phyloP scores from a whole-genome alignment of 2,888 invertebrate genomes.

The Apeira syringaria region DNA sequence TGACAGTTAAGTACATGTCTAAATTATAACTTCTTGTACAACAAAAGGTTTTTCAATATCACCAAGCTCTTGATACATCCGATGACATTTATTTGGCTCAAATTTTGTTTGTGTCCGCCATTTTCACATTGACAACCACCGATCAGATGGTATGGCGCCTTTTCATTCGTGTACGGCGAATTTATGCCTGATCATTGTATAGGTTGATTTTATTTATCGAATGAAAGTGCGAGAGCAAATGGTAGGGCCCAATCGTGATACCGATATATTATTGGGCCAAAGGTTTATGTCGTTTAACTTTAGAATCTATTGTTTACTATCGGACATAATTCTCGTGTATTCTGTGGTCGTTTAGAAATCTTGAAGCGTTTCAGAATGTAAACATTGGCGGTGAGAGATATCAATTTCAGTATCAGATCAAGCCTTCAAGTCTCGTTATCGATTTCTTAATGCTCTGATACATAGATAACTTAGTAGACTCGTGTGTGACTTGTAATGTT shows the following conservation, averaged over 20 bases:
- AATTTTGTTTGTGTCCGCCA: slow-evolving; percentile 53
- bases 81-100: slow-evolving; percentile 58
- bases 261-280: slow-evolving; percentile 15
- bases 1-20: slow-evolving; percentile 1
- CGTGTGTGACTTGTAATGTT: too few species aligned
- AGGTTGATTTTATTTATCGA: slow-evolving; percentile 44
- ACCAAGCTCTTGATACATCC: slow-evolving; percentile 53
- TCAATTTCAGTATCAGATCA: slow-evolving; percentile 6
- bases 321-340: slow-evolving; percentile 6
- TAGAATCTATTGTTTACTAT: slow-evolving; percentile 19
- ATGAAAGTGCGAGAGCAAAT: slow-evolving; percentile 40
- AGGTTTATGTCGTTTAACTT: slow-evolving; percentile 15
- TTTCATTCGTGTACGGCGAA: slow-evolving; percentile 35
- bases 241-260: slow-evolving; percentile 27
- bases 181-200: slow-evolving; percentile 49
- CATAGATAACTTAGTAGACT: too few species aligned
- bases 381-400: slow-evolving; percentile 1
- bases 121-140: slow-evolving; percentile 56
- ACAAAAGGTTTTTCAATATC: slow-evolving; percentile 39
- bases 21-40: slow-evolving; percentile 43
- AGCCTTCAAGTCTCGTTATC: slow-evolving; percentile 11
- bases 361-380: neutral
- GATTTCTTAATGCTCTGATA: slow-evolving; percentile 19
- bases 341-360: slow-evolving; percentile 15
- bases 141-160: slow-evolving; percentile 45